Base-by-base conservation (phyloP, 2,113 vertebrate genomes). In the Salvelinus alpinus region DNA sequence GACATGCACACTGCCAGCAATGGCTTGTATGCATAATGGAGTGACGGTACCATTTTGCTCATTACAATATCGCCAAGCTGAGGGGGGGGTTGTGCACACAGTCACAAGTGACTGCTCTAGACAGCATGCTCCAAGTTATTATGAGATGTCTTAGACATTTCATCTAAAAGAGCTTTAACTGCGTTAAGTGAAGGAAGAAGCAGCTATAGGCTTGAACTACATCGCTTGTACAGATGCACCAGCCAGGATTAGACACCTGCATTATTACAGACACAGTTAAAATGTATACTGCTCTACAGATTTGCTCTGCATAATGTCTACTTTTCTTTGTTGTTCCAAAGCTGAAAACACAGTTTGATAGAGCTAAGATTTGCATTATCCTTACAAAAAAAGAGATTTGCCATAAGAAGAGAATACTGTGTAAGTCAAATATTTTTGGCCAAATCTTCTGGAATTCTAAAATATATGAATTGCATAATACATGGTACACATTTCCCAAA, bases 91-190 rank as follows among this genome's bases (percentile, higher is more conserved):
- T 91, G 94, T 94, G 94, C 94, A 96, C 94, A 95, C 93, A 96
- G 96, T 98, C 96, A 99, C 97, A 98, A 99, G 97, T 99, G 98
- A 99, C 96, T 99, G 97, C 97, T 97, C 96, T 96, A 98, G 96
- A 97, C 96, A 96, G 96, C 95, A 97, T 96, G 98, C 97, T 99
- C 97, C 95, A 97, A 98, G 96, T 97, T 97, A 98, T 98, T 98
- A 98, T 96, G 94, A 97, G 95, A 96, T 96, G 96, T 97, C 97
- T 97, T 94, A 97, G 96, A 96, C 96, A 97, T 99, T 98, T 99
- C 96, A 99, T 99, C 96, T 96, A 93, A 97, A 97, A 96, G 96
- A 95, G 96, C 97, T 97, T 97, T 97, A 44, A 95, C 96, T 93
- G 96, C 94, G 97, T 98, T 96, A 96, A 97, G 96, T 94, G 94